A percentile compares a stretch with the other conserved stretches of the same genome.
Conservation (phyloP, 2,113 vertebrate species). For the Oryctolagus cuniculus region mOryCun1.1 NC_091442.1:121600501-121601000, state of each 20-base stretch:
- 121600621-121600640: not conserved
- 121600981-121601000: not conserved
- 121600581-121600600: not conserved
- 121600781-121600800: too few relatives aligned
- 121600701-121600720: too few relatives aligned
- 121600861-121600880: too few relatives aligned
- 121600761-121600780: too few relatives aligned
- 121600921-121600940: not conserved
- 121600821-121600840: too few relatives aligned
- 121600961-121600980: not conserved
- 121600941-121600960: not conserved
- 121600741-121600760: too few relatives aligned
- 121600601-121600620: not conserved
- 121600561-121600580: not conserved
- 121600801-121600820: too few relatives aligned
- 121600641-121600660: not conserved
- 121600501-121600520: not conserved
- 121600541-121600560: not conserved
- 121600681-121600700: too few relatives aligned
- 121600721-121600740: too few relatives aligned
- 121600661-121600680: fast-evolving
- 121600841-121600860: too few relatives aligned
- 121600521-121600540: not conserved
- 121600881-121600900: too few relatives aligned
- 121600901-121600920: not conserved